These are phyloP conservation scores for Syngnathus floridae DNA, from an alignment of 2,113 vertebrate species.

Conservation along the genomic window DNA sequence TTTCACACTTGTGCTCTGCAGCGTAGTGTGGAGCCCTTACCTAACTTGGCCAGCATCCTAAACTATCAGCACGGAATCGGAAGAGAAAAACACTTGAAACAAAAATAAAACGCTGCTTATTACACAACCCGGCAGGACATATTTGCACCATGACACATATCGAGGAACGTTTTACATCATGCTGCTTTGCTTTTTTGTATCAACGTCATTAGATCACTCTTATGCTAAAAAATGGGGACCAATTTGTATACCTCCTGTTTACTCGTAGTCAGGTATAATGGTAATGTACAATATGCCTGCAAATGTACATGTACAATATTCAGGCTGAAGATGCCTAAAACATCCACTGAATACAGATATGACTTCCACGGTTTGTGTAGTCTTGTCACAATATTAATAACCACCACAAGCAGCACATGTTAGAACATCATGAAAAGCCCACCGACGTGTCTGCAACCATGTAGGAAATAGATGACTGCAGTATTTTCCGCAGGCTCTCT, in stretches of 20 bases:
- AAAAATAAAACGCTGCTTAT: constrained; percentile 22
- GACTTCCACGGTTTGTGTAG: constrained; percentile 12
- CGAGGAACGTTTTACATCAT: background rate
- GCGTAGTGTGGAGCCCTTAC: constrained; percentile 38
- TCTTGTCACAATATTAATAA: constrained; percentile 22
- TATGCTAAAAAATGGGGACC: background rate
- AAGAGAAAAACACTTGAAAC: constrained; percentile 28
- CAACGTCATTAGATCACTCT: no score
- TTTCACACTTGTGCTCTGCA: constrained; percentile 30
- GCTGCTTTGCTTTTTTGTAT: background rate
- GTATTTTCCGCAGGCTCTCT: constrained; percentile 27
- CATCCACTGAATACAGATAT: background rate
- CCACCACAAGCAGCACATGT: constrained; percentile 13
- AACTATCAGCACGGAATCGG: constrained; percentile 29
- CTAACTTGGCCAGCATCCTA: constrained; percentile 50
- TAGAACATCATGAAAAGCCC: constrained; percentile 7
- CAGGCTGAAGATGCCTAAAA: background rate
- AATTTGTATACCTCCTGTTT: background rate
- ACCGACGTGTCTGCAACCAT: constrained; percentile 16
- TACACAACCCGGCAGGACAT: constrained; percentile 8
- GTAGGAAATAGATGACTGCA: constrained; percentile 46
- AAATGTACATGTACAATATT: background rate
- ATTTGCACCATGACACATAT: background rate
- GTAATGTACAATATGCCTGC: background rate
- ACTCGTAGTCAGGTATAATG: background rate